A percentile compares a stretch with the other conserved stretches of the same genome.
Conservation (phyloP, 2,888 invertebrate species). For the Lissocephala sabroskyi region DNA sequence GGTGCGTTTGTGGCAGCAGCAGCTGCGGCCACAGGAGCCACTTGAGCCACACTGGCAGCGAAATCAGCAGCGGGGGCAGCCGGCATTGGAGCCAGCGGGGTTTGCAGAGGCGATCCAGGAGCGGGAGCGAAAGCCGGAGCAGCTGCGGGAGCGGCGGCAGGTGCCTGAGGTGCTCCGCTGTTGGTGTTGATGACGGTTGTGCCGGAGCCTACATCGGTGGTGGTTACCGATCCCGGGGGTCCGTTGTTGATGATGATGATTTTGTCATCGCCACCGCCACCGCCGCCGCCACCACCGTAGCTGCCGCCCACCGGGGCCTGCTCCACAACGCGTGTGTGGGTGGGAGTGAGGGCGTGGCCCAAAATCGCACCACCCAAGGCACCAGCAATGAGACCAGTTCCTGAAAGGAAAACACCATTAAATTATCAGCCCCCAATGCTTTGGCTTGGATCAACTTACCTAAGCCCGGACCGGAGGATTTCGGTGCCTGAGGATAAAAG, state of each 20-base stretch:
- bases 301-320: constrained; percentile 18
- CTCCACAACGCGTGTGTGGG: constrained; percentile 54
- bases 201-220: constrained; percentile 53
- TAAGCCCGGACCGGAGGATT: constrained; percentile 62
- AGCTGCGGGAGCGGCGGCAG: constrained; percentile 10
- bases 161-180: constrained; percentile 18
- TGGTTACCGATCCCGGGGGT: constrained; percentile 67
- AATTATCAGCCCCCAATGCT: no score
- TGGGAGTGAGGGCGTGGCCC: constrained; percentile 68
- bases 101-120: constrained; percentile 4
- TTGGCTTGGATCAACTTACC: no score
- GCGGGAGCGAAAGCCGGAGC: constrained; percentile 2
- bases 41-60: background rate
- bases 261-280: constrained; percentile 55
- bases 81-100: constrained; percentile 1
- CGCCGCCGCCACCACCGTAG: constrained; percentile 27
- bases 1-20: background rate
- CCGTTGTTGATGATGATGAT: constrained; percentile 72
- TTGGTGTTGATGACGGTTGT: constrained; percentile 59
- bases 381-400: constrained; percentile 68
- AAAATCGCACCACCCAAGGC: constrained; percentile 68
- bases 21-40: background rate
- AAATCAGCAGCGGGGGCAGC: constrained; percentile 9
- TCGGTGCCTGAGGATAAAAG: constrained; percentile 63
- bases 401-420: constrained; percentile 36